phyloP scores from a whole-genome alignment of 2,888 invertebrate species.

The Ormyrus nitidulus region DNA sequence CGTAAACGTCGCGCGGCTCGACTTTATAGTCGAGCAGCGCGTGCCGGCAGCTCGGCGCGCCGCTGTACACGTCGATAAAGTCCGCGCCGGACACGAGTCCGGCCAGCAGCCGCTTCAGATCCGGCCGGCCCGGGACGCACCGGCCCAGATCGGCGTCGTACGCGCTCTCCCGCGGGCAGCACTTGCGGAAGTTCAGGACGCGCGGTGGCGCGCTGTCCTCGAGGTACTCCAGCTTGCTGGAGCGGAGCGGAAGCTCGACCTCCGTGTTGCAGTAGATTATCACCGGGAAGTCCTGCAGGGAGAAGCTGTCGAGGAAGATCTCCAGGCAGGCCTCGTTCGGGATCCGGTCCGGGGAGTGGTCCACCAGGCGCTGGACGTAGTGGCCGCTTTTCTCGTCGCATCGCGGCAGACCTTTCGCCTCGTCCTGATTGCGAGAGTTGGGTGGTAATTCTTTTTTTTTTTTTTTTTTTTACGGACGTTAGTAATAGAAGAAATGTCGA shows the following conservation, averaged over 20 bases:
- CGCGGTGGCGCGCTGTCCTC: slow-evolving; percentile 29
- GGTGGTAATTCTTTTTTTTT: too few relatives aligned
- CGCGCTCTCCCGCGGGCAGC: slow-evolving; percentile 58
- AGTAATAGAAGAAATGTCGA: too few relatives aligned
- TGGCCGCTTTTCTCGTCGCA: slow-evolving; percentile 53
- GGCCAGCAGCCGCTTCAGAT: not conserved
- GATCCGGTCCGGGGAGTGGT: slow-evolving; percentile 14
- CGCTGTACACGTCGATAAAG: slow-evolving; percentile 40
- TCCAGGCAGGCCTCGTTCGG: slow-evolving; percentile 61
- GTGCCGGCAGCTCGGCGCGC: slow-evolving; percentile 57
- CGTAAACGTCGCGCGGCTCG: slow-evolving; percentile 30
- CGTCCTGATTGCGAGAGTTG: too few relatives aligned
- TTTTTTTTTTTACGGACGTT: too few relatives aligned
- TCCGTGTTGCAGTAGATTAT: slow-evolving; percentile 57
- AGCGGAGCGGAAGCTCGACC: too few relatives aligned
- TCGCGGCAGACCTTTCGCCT: slow-evolving; percentile 45
- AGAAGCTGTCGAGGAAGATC: slow-evolving; percentile 54
- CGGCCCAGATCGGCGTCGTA: slow-evolving; percentile 59
- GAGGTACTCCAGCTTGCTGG: not conserved
- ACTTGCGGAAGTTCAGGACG: slow-evolving; percentile 58
- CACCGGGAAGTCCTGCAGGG: slow-evolving; percentile 45
- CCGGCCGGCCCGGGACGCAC: not conserved
- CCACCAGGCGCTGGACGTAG: slow-evolving; percentile 33
- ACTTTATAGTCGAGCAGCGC: slow-evolving; percentile 63
- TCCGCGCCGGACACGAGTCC: not conserved